phyloP scores from a whole-genome alignment of 2,113 vertebrate genomes.

The Calidris pygmaea region DNA sequence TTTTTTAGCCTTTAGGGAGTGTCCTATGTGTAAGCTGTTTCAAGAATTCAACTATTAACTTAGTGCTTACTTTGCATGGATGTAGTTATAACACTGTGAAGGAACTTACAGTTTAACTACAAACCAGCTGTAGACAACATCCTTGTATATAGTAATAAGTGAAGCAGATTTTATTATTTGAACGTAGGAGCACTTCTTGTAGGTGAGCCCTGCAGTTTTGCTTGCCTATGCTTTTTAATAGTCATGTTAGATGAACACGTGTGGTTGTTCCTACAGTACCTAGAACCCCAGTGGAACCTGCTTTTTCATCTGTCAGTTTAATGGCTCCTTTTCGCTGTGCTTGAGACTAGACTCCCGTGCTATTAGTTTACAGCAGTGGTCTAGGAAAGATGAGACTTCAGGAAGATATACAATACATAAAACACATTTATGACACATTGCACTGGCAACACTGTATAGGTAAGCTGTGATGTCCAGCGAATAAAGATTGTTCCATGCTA shows the following conservation, averaged over 20 bases:
- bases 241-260: background rate
- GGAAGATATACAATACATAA: slow-evolving; percentile 5
- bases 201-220: background rate
- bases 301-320: background rate
- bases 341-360: background rate
- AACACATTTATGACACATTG: background rate
- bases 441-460: background rate
- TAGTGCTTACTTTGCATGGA: background rate
- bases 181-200: background rate
- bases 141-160: background rate
- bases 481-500: background rate
- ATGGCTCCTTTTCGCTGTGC: background rate
- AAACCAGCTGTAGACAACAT: background rate
- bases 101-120: background rate
- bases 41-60: background rate
- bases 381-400: slow-evolving; percentile 7
- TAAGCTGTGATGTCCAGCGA: background rate
- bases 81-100: background rate
- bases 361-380: background rate
- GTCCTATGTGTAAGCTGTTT: background rate
- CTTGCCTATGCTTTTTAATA: background rate
- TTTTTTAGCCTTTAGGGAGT: background rate
- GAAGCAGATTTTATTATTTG: background rate
- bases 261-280: background rate
- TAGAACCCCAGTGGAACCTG: background rate